Evolutionary conservation across 2,113 vertebrate genomes (phyloP).

Genomic region (Seriola dumerili): DNA sequence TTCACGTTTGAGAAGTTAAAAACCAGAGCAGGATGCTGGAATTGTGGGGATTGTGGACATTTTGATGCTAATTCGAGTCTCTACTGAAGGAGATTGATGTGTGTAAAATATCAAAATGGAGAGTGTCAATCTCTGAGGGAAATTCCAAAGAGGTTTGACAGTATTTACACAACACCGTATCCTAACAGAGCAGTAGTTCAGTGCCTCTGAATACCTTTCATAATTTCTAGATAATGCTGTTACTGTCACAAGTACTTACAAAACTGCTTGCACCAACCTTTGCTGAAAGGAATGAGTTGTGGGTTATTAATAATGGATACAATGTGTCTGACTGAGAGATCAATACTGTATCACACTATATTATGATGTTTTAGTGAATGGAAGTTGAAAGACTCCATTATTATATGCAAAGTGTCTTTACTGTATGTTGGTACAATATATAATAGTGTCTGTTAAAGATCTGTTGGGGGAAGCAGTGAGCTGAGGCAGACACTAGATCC

Average conservation of each 20-base stretch:
- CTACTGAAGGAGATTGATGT: not conserved
- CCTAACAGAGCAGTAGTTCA: not conserved
- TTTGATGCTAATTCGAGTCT: slow-evolving; percentile 12
- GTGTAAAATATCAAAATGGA: slow-evolving; percentile 23
- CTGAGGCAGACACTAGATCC: slow-evolving; percentile 43
- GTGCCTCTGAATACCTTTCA: not conserved
- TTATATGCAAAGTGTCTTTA: slow-evolving; percentile 8
- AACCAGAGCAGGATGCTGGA: slow-evolving; percentile 14
- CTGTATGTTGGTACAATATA: not conserved
- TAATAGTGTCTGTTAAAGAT: slow-evolving; percentile 29
- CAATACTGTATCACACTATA: not conserved
- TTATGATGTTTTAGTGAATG: not conserved
- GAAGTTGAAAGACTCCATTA: slow-evolving; percentile 12
- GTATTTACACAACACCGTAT: slow-evolving; percentile 4
- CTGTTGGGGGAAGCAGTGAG: slow-evolving; percentile 60
- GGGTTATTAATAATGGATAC: not conserved
- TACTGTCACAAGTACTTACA: not conserved
- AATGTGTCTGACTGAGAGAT: not conserved
- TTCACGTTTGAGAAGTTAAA: slow-evolving; percentile 21
- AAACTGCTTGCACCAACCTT: slow-evolving; percentile 7
- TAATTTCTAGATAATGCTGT: not conserved
- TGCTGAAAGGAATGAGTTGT: not conserved
- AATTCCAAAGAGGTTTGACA: slow-evolving; percentile 2
- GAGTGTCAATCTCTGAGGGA: slow-evolving; percentile 15
- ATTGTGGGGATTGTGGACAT: slow-evolving; percentile 21